Evolutionary conservation across 2,797 vertebrate species (phyloP), one percentile per base, ranked within the genome.

Genomic region (Parotocinclus haroldoi): DNA sequence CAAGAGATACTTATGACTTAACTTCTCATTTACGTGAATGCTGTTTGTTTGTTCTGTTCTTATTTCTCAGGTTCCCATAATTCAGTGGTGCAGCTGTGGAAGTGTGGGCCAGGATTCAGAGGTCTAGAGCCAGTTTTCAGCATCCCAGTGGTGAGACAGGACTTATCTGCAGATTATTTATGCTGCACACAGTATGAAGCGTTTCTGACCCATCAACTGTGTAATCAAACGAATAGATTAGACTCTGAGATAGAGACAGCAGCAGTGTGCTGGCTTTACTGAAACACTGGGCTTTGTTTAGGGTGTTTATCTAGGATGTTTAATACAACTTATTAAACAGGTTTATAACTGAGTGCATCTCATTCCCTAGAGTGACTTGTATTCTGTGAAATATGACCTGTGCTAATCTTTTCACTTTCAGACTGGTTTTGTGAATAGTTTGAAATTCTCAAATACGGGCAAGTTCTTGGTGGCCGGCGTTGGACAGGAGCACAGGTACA

Each of bases 401-500:
- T 3, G 59, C 18, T 56, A 1, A 18, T 27, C 1, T 7, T 68
- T 17, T 70, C 1, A 54, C 52, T 19, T 74, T 7, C 78, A 99
- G 97, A 68, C 88, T n/a, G 97, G 96, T 48, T 99, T 99, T 71
- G 81, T 99, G 79, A 99, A 99, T 80, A 92, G 93, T 72, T 87
- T 99, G 62, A 94, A 95, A 84, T 99, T 99, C 85, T 98, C 96
- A 0, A 90, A 84, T 68, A 68, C 90, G 0, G 96, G 96, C 17
- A 88, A 93, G 69, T 98, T 99, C 80, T 81, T 99, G 62, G 95
- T 97, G 75, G 96, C 93, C 0, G 96, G 97, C 37, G 82, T 96
- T 0, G 97, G 97, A 63, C 96, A 99, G 81, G 96, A 99, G 67
- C 97, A 99, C 90, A 93, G 96, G 97, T 99, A 87, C 71, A 38